Evolutionary conservation across 2,113 vertebrate genomes (phyloP).

Genomic region (Ceratotherium simum): DNA sequence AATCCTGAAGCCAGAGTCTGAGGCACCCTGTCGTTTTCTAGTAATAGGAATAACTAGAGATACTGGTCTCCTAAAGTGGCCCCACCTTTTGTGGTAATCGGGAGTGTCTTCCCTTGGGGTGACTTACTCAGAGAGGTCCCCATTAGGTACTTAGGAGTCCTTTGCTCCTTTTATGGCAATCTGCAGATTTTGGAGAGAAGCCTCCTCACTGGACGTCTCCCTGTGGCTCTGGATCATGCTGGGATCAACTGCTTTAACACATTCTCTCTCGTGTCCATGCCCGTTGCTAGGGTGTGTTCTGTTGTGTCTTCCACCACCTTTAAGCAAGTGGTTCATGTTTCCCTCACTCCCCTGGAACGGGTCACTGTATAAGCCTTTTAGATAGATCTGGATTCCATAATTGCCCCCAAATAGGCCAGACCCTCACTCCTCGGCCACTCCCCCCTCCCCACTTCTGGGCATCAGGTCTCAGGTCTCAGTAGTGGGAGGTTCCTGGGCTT

Average conservation of each 20-base stretch:
- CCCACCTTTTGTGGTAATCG: constrained; percentile 35
- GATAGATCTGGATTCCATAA: neutral
- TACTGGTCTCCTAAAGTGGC: neutral
- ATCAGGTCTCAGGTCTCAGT: neutral
- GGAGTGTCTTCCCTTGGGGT: constrained; percentile 1
- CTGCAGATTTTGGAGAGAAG: neutral
- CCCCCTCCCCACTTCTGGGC: neutral
- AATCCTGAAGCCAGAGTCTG: neutral
- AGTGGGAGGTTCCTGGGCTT: neutral
- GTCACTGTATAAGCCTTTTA: neutral
- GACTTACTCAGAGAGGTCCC: constrained; percentile 57
- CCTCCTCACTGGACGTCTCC: neutral
- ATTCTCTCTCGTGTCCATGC: neutral
- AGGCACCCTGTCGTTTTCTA: neutral
- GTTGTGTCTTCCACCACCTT: neutral
- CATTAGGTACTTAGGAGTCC: neutral
- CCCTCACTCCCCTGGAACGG: rapidly evolving
- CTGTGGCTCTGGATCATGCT: neutral
- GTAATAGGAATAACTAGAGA: constrained; percentile 70
- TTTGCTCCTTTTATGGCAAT: constrained; percentile 60
- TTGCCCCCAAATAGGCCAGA: neutral
- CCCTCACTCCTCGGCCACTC: rapidly evolving
- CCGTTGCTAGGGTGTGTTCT: neutral
- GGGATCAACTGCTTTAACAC: neutral
- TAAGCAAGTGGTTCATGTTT: neutral